phyloP scores from a whole-genome alignment of 2,888 invertebrate species.

The Limnephilus auricula region DNA sequence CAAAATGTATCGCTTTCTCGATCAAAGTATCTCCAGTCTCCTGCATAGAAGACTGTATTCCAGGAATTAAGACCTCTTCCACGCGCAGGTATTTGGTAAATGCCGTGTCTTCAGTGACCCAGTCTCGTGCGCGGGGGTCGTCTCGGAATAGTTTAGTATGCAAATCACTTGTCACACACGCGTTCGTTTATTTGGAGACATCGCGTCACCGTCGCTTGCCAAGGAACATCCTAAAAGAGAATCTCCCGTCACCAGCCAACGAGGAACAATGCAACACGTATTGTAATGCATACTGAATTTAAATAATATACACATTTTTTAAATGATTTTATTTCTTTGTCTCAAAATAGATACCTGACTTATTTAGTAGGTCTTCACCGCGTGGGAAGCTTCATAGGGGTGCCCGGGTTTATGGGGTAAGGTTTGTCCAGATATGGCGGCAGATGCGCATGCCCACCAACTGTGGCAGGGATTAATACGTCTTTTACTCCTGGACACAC shows the following conservation, averaged over 20 bases:
- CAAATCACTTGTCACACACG: not conserved
- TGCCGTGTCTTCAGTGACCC: not conserved
- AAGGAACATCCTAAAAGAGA: not conserved
- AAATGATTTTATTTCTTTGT: not conserved
- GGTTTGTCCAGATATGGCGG: no score
- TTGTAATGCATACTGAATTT: not conserved
- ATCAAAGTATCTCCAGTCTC: not conserved
- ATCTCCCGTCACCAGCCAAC: not conserved
- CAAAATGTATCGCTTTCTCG: not conserved
- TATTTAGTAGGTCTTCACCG: no score
- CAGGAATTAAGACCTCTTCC: not conserved
- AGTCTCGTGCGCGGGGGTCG: conserved; percentile 1
- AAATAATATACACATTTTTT: not conserved
- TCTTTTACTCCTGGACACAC: no score
- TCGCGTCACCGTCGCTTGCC: not conserved
- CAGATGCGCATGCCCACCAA: no score
- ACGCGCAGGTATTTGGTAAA: not conserved
- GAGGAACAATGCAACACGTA: not conserved
- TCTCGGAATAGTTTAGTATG: not conserved
- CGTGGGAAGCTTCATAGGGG: no score
- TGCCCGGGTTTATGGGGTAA: no score
- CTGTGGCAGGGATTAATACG: no score
- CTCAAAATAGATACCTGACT: no score
- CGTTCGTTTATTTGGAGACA: conserved; percentile 10
- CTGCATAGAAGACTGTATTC: not conserved